Evolutionary conservation across 2,888 invertebrate genomes (phyloP).

Genomic region (Microctonus brassicae): DNA sequence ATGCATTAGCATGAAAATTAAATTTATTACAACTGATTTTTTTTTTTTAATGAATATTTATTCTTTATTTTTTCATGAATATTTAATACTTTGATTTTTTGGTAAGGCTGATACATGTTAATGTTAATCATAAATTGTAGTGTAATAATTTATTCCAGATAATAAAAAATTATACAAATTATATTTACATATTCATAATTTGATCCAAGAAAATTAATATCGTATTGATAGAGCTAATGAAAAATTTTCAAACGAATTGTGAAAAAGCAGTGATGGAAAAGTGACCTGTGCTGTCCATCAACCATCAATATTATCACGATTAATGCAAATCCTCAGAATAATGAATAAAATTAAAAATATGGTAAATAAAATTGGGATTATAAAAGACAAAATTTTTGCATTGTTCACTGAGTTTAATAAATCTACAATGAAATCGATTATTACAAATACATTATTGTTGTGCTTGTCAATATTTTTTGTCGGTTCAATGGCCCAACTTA

Average conservation of each 20-base stretch:
- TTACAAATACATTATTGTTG: not conserved
- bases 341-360: too few species aligned
- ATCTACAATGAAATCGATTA: too few species aligned
- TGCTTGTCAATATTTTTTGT: not conserved
- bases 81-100: constrained; percentile 3
- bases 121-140: not conserved
- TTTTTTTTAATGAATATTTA: not conserved
- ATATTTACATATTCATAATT: not conserved
- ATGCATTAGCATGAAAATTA: not conserved
- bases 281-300: not conserved
- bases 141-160: not conserved
- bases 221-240: not conserved
- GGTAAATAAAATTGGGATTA: too few species aligned
- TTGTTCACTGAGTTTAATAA: too few species aligned
- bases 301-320: too few species aligned
- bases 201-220: not conserved
- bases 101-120: not conserved
- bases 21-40: too few species aligned
- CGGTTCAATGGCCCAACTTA: constrained; percentile 72
- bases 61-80: not conserved
- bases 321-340: too few species aligned
- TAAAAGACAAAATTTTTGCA: too few species aligned
- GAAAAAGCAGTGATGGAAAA: not conserved
- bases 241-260: not conserved
- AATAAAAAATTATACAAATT: not conserved